Conservation (phyloP, 2,113 vertebrate genomes). For the Mastomys coucha region DNA sequence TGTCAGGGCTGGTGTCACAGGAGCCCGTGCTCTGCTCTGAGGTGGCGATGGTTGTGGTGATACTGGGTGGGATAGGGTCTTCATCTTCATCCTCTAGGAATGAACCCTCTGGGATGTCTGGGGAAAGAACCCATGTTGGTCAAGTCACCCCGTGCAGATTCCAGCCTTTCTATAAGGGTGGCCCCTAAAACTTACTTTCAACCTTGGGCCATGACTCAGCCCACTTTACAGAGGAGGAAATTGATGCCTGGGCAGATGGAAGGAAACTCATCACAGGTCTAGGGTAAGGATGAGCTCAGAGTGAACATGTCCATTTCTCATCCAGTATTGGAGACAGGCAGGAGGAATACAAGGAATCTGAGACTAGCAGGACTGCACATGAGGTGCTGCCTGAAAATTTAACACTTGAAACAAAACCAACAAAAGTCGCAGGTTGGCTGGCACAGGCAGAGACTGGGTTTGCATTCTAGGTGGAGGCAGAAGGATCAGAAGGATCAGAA, state of each 20-base stretch:
- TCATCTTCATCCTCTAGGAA: slow-evolving; percentile 94
- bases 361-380: not conserved
- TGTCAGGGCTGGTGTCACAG: slow-evolving; percentile 95
- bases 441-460: not conserved
- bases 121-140: not conserved
- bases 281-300: not conserved
- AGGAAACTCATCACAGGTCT: not conserved
- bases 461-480: not conserved
- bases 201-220: not conserved
- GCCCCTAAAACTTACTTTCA: not conserved
- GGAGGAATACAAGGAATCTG: not conserved
- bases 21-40: slow-evolving; percentile 97
- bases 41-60: slow-evolving; percentile 91
- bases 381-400: no score
- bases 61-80: slow-evolving; percentile 90
- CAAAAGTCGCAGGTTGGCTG: not conserved
- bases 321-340: not conserved
- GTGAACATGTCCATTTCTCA: no score
- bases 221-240: not conserved
- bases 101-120: slow-evolving; percentile 93
- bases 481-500: not conserved
- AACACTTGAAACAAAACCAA: not conserved
- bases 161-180: not conserved
- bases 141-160: not conserved
- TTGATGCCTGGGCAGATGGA: not conserved